Conservation (phyloP, 2,113 vertebrate species). For the Myiopsitta monachus region DNA sequence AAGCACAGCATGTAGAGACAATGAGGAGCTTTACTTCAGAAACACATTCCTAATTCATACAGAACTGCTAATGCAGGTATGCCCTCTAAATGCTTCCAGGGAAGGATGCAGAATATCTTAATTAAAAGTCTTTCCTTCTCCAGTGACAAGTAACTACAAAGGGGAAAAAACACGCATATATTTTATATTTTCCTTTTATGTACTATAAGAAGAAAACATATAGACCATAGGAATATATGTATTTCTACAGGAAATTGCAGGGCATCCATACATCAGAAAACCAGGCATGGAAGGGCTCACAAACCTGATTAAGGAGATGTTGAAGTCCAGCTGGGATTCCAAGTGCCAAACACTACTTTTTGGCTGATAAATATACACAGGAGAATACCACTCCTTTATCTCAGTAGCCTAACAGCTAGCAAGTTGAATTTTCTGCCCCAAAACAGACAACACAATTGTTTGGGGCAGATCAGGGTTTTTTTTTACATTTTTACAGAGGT, state of each 20-base stretch:
- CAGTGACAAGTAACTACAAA: background rate
- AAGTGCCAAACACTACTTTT: background rate
- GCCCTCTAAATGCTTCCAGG: background rate
- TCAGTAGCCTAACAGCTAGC: background rate
- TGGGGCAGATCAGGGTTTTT: accelerated
- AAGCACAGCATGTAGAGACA: background rate
- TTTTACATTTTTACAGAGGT: background rate
- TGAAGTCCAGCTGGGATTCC: background rate
- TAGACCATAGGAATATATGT: background rate
- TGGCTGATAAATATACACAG: background rate
- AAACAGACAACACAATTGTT: background rate
- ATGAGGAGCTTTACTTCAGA: background rate
- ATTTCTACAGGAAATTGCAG: background rate
- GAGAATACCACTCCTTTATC: background rate
- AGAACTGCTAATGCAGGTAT: background rate
- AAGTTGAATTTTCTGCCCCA: background rate
- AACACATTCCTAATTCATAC: background rate
- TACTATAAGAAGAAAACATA: background rate
- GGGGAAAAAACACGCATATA: accelerated
- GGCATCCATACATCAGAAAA: background rate
- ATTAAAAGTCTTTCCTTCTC: background rate
- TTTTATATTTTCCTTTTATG: background rate
- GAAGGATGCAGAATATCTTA: background rate
- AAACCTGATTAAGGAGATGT: background rate
- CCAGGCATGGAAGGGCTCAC: background rate